These are phyloP conservation scores for Subacronicta megacephala DNA, from an alignment of 2,888 invertebrate genomes.

Conservation along the genomic window DNA sequence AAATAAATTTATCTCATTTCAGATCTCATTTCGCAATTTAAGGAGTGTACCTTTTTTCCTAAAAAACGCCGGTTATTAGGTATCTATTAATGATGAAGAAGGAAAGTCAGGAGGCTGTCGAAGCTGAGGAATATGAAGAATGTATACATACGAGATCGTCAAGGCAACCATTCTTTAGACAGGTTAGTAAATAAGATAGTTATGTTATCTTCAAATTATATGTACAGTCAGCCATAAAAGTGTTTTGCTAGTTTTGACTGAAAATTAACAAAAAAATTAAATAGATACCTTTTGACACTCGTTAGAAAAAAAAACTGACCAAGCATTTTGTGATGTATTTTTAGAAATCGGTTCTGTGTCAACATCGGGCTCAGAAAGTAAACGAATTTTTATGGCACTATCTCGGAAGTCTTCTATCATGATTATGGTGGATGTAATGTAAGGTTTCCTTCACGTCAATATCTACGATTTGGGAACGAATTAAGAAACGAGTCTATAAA, in stretches of 20 bases:
- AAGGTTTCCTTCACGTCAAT: too few relatives aligned
- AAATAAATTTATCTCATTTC: conserved; percentile 24
- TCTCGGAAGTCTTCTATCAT: too few relatives aligned
- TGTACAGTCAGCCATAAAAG: background rate
- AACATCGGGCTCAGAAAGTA: too few relatives aligned
- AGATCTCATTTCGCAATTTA: conserved; percentile 28
- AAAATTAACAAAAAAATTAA: background rate
- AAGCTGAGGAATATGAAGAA: conserved; percentile 39
- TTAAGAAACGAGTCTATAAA: too few relatives aligned
- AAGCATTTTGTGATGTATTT: too few relatives aligned
- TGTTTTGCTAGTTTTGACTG: background rate
- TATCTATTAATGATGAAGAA: conserved; percentile 24
- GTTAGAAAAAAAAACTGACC: too few relatives aligned
- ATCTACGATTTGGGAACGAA: too few relatives aligned
- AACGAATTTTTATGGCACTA: too few relatives aligned
- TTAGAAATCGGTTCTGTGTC: too few relatives aligned
- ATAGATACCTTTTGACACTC: too few relatives aligned
- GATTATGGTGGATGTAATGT: too few relatives aligned
- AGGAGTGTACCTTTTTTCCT: conserved; percentile 7
- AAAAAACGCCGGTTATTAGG: background rate
- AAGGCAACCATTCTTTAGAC: conserved; percentile 52
- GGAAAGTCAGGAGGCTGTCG: conserved; percentile 16
- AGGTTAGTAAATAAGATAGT: conserved; percentile 42
- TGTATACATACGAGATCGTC: conserved; percentile 31
- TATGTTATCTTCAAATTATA: conserved; percentile 7